Evolutionary conservation across 2,888 invertebrate genomes (phyloP).

Genomic region (Brenthis daphne): DNA sequence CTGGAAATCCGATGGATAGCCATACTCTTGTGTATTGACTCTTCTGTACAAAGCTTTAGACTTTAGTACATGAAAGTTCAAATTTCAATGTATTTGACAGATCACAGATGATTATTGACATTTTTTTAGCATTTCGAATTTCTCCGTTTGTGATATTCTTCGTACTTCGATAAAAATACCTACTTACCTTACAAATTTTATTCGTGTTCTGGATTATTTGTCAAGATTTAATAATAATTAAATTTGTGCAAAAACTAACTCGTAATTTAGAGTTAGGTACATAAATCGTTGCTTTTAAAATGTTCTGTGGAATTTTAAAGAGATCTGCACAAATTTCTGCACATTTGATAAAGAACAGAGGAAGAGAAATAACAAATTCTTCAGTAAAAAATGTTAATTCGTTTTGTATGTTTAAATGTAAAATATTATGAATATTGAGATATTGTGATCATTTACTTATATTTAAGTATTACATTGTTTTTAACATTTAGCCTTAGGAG

Average conservation of each 20-base stretch:
- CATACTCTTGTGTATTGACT: too few species aligned
- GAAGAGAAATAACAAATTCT: slow-evolving; percentile 9
- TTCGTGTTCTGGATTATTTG: too few species aligned
- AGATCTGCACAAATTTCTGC: slow-evolving; percentile 18
- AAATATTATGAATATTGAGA: background rate
- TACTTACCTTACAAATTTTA: too few species aligned
- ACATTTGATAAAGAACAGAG: slow-evolving; percentile 14
- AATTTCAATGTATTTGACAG: too few species aligned
- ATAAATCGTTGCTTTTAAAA: slow-evolving; percentile 1
- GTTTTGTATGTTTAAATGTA: slow-evolving; percentile 18
- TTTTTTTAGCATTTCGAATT: too few species aligned
- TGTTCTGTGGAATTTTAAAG: slow-evolving; percentile 24
- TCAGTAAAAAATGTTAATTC: background rate
- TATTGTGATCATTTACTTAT: background rate
- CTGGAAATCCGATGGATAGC: too few species aligned
- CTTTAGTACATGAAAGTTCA: too few species aligned
- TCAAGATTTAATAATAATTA: too few species aligned
- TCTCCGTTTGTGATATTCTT: too few species aligned
- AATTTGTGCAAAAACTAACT: background rate
- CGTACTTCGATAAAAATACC: too few species aligned
- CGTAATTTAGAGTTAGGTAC: background rate
- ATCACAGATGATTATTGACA: too few species aligned
- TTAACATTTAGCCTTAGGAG: background rate
- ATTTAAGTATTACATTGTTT: background rate
- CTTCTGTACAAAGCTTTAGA: too few species aligned